Percentiles rank a stretch among this genome's conserved stretches.
Conservation (phyloP, 2,888 invertebrate species). For the Chloromyia formosa region DNA sequence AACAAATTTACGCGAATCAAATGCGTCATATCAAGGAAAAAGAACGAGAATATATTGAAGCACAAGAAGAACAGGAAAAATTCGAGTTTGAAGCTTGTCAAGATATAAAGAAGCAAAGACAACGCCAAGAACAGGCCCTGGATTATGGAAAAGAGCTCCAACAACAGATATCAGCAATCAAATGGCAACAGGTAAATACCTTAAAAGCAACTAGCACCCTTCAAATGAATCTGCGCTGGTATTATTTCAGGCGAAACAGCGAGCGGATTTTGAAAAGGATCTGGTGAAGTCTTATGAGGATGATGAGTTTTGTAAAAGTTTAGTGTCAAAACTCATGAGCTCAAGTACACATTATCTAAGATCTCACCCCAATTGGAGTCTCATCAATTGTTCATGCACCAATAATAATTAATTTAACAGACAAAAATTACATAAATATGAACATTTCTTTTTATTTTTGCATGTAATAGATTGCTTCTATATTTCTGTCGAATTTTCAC, state of each 20-base stretch:
- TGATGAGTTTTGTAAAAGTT: constrained; percentile 30
- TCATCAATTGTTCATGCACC: constrained; percentile 42
- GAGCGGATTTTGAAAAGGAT: constrained; percentile 39
- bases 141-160: constrained; percentile 28
- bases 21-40: constrained; percentile 21
- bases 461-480: too few relatives aligned
- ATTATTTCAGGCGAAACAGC: constrained; percentile 29
- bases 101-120: constrained; percentile 17
- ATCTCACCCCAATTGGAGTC: constrained; percentile 46
- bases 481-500: too few relatives aligned
- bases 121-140: background rate
- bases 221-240: background rate
- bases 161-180: constrained; percentile 40
- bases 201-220: background rate
- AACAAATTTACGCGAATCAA: constrained; percentile 43
- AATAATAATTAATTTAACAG: too few relatives aligned
- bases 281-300: constrained; percentile 39
- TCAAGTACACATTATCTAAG: constrained; percentile 41
- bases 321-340: constrained; percentile 42
- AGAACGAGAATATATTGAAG: constrained; percentile 30
- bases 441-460: too few relatives aligned
- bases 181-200: constrained; percentile 31
- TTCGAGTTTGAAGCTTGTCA: constrained; percentile 3
- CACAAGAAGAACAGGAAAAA: constrained; percentile 1
- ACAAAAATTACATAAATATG: too few relatives aligned